A percentile compares a stretch with the other conserved stretches of the same genome.
phyloP scores from a whole-genome alignment of 2,113 vertebrate species.

The Cheirogaleus medius region DNA sequence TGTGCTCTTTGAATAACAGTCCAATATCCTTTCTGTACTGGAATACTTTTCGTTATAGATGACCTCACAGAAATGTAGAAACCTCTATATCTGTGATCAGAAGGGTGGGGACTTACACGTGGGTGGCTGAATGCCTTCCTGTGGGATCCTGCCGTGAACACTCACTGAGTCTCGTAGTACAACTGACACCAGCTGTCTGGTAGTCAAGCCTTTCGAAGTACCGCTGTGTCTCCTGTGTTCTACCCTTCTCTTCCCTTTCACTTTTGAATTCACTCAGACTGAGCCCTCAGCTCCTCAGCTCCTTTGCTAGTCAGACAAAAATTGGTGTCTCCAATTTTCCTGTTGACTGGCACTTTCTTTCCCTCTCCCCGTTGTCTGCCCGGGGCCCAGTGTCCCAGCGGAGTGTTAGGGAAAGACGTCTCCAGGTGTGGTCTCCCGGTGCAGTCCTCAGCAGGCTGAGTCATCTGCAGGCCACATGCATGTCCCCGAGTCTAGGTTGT shows the following conservation, averaged over 20 bases:
- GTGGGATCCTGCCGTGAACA: rapidly evolving
- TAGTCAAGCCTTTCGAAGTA: not conserved
- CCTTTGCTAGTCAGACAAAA: not conserved
- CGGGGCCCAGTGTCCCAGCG: not conserved
- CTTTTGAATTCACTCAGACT: not conserved
- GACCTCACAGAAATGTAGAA: not conserved
- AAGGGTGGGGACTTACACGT: not conserved
- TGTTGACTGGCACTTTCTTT: not conserved
- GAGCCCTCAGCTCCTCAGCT: not conserved
- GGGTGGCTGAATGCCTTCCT: not conserved
- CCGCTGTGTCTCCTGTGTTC: not conserved
- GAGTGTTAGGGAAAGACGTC: not conserved
- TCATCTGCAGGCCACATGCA: not conserved
- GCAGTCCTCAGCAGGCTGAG: not conserved
- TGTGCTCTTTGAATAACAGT: not conserved
- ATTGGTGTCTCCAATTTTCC: not conserved
- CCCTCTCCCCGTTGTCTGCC: not conserved
- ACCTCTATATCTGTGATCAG: not conserved
- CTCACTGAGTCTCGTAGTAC: not conserved
- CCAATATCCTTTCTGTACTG: not conserved
- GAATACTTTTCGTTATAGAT: not conserved
- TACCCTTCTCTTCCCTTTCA: not conserved
- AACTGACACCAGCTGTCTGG: not conserved
- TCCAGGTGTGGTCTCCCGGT: not conserved
- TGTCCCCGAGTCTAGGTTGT: not conserved